Evolutionary conservation across 2,113 vertebrate species (phyloP).

Genomic region (Brachirus orientalis): DNA sequence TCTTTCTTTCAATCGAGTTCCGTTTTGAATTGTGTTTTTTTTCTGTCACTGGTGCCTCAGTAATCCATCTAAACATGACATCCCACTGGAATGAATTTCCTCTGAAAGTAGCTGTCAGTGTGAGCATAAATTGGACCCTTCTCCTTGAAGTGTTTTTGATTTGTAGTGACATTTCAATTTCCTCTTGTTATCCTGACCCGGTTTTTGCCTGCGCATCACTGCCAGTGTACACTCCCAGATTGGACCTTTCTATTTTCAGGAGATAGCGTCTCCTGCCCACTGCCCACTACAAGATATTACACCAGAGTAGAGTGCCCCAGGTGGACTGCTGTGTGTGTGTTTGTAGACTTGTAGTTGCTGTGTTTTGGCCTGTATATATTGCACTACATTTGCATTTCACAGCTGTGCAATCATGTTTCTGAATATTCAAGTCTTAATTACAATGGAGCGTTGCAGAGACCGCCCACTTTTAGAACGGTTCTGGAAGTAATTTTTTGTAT

Average conservation of each 20-base stretch:
- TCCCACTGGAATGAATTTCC: slow-evolving; percentile 56
- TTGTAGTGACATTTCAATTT: slow-evolving; percentile 81
- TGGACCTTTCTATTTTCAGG: slow-evolving; percentile 35
- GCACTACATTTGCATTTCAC: background rate
- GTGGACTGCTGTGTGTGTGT: slow-evolving; percentile 5
- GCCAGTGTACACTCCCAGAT: slow-evolving; percentile 38
- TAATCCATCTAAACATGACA: slow-evolving; percentile 54
- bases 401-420: background rate
- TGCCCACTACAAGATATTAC: slow-evolving; percentile 30
- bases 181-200: slow-evolving; percentile 68
- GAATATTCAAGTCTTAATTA: background rate
- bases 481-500: background rate
- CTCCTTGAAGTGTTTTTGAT: slow-evolving; percentile 70
- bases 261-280: slow-evolving; percentile 20
- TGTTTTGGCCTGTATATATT: background rate
- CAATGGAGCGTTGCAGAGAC: background rate
- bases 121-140: slow-evolving; percentile 64
- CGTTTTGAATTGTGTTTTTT: slow-evolving; percentile 32
- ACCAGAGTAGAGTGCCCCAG: slow-evolving; percentile 25
- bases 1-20: background rate
- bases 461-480: background rate
- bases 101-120: slow-evolving; percentile 66
- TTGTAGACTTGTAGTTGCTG: slow-evolving; percentile 4
- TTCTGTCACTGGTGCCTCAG: slow-evolving; percentile 7
- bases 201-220: slow-evolving; percentile 41